Evolutionary conservation across 2,797 vertebrate genomes (phyloP).

Genomic region (Setipinna tenuifilis): DNA sequence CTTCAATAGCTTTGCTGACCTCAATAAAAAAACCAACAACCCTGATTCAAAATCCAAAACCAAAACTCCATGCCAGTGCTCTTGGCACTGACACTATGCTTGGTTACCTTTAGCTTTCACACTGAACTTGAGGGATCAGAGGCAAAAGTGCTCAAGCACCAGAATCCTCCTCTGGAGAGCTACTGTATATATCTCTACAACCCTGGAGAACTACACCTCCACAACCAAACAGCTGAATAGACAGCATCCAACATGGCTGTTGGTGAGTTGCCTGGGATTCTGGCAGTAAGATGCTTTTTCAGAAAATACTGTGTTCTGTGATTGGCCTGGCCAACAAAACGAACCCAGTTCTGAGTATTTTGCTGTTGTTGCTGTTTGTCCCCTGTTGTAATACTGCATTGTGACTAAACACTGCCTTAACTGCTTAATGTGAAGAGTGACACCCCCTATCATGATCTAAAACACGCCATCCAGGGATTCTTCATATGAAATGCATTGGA

Average conservation of each 20-base stretch:
- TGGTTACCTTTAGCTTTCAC: background rate
- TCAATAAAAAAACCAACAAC: background rate
- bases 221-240: background rate
- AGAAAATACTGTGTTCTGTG: background rate
- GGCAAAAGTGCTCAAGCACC: background rate
- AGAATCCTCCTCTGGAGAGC: background rate
- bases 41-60: background rate
- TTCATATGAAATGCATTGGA: background rate
- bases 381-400: slow-evolving; percentile 65
- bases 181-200: too few species aligned
- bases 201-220: background rate
- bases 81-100: background rate
- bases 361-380: background rate
- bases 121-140: background rate
- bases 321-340: background rate
- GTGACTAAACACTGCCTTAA: slow-evolving; percentile 61
- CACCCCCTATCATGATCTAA: background rate
- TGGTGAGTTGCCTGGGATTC: background rate
- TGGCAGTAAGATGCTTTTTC: background rate
- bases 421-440: slow-evolving; percentile 24
- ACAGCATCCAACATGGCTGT: background rate
- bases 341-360: background rate
- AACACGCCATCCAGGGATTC: background rate
- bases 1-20: too few species aligned
- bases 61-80: background rate